These are phyloP conservation scores for Typhlichthys eigenmanni DNA, from an alignment of 2,797 vertebrate species.

Conservation along the genomic window DNA sequence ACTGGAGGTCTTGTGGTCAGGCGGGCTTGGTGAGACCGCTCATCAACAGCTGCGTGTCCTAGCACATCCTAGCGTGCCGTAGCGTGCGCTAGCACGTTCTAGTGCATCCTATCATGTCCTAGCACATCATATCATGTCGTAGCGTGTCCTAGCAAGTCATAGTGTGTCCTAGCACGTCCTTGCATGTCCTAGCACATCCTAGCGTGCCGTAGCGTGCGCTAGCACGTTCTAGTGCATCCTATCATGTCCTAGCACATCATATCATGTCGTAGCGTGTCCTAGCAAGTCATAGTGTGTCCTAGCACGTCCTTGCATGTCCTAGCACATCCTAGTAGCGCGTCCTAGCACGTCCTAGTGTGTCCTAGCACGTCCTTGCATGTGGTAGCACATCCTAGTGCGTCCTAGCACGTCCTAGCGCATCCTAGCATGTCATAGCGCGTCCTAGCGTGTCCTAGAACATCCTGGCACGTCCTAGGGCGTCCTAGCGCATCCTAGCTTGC, in stretches of 20 bases:
- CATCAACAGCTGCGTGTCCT: constrained; percentile 26
- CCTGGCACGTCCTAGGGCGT: no score
- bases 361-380: no score
- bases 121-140: constrained; percentile 46
- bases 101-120: neutral
- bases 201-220: constrained; percentile 2
- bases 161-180: no score
- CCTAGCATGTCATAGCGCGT: constrained; percentile 17
- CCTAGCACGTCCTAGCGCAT: no score
- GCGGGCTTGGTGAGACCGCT: constrained; percentile 8
- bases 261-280: constrained; percentile 8
- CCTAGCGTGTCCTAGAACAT: neutral
- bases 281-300: no score
- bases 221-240: neutral
- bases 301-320: constrained; percentile 19
- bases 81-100: neutral
- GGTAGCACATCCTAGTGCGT: no score
- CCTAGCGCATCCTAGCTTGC: constrained; percentile 49
- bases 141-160: no score
- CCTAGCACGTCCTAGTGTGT: no score
- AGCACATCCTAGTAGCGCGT: constrained; percentile 18
- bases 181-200: constrained; percentile 7
- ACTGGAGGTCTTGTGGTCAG: constrained; percentile 66
- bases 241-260: constrained; percentile 43
- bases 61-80: constrained; percentile 42